Conservation (phyloP, 1,140 invertebrate species). For the Eriocheir sinensis region DNA sequence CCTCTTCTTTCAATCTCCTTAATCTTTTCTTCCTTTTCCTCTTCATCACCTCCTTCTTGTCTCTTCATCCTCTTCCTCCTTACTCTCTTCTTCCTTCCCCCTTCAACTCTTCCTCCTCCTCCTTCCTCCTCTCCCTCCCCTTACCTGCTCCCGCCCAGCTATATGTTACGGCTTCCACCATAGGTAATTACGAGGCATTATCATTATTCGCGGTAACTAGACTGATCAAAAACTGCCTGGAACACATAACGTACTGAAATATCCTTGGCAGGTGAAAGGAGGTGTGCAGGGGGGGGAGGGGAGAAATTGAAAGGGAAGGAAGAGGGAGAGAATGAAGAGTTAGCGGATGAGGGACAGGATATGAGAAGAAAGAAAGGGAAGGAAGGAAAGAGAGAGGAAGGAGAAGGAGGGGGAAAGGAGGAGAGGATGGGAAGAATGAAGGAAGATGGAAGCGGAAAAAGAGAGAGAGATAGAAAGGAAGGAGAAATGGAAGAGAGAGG, state of each 20-base stretch:
- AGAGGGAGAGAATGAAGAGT: neutral
- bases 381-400: neutral
- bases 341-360: neutral
- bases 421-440: neutral
- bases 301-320: too few relatives aligned
- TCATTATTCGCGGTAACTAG: slow-evolving; percentile 24
- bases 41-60: too few relatives aligned
- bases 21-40: too few relatives aligned
- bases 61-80: too few relatives aligned
- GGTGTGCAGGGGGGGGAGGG: neutral
- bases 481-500: neutral
- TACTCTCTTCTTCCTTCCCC: too few relatives aligned
- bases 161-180: slow-evolving; percentile 7
- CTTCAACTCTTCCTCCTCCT: too few relatives aligned
- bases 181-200: slow-evolving; percentile 26
- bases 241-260: neutral
- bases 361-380: neutral
- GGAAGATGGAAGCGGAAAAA: neutral
- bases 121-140: neutral
- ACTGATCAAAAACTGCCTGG: neutral
- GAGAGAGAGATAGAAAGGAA: neutral
- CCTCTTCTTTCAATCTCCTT: too few relatives aligned
- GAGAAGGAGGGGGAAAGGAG: neutral
- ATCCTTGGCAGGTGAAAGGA: neutral
- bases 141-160: too few relatives aligned